Base-by-base conservation (phyloP, 2,888 invertebrate species). In the Aleiodes leptofemur region DNA sequence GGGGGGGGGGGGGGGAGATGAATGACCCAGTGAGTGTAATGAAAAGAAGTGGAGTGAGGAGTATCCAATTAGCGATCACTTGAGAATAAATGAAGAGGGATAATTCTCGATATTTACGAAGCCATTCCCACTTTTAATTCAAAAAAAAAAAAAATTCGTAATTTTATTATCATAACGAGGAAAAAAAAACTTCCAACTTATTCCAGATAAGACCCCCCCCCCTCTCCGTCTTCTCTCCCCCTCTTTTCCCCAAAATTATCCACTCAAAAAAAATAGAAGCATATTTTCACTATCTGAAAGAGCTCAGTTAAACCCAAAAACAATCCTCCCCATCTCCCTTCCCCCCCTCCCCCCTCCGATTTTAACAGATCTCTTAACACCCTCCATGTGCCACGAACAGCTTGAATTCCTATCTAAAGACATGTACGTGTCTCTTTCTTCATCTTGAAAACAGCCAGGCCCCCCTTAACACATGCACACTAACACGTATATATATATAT, bases 361-460 rank as follows among this genome's bases (percentile, higher is more conserved):
- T 38, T 3, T 43, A 64, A 64, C 14, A 64, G 38, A 83, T 83
- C 84, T 79, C 83, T 85, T 83, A 82, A 85, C 85, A 84, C 85
- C 83, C 85, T 76, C 68, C 74, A 77, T 79, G 77, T 69, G 77
- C 76, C 71, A 74, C 55, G 43, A 69, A 74, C 82, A 80, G 79
- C 78, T 78, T 79, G 80, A 72, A 68, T 77, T 77, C 68, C 64
- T 59, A 57, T 72, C 59, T 38, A 31, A 13, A 66, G 50, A 74
- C 61, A 55, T 31, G 34, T 34, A 56, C 72, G 61, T 72, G 69
- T 73, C 43, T 77, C 72, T 74, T 64, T 56, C 50, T 70, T 57
- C 38, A 16, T 55, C 55, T 69, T 48, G 64, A 64, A 48, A 48
- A 53, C 4, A 50, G 51, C 31, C 13, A 29, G 50, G 61, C 31